Evolutionary conservation across 2,113 vertebrate species (phyloP).

Genomic region (Murina feae): DNA sequence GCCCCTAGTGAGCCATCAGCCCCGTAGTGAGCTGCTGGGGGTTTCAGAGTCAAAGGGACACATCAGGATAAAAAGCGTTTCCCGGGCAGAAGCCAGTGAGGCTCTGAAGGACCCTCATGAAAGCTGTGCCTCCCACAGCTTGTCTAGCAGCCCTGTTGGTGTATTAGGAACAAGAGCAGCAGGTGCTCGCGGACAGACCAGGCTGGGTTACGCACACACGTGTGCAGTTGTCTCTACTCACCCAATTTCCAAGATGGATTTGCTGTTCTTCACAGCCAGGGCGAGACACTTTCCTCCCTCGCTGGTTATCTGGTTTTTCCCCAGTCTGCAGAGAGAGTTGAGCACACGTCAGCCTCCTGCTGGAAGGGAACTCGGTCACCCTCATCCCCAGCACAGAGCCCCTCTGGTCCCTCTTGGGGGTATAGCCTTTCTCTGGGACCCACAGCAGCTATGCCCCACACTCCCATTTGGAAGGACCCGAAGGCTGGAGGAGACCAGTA

Average conservation of each 20-base stretch:
- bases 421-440: not conserved
- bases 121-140: not conserved
- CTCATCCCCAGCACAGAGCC: not conserved
- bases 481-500: not conserved
- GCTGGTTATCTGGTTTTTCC: slow-evolving; percentile 89
- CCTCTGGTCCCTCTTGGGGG: not conserved
- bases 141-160: fast-evolving
- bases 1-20: too few relatives aligned
- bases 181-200: fast-evolving
- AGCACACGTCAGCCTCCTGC: not conserved
- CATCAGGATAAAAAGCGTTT: too few relatives aligned
- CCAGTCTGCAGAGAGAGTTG: slow-evolving; percentile 83
- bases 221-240: slow-evolving; percentile 65
- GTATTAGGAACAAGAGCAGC: not conserved
- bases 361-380: not conserved
- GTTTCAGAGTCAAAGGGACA: too few relatives aligned
- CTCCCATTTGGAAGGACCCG: not conserved
- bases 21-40: too few relatives aligned
- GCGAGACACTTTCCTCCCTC: slow-evolving; percentile 90
- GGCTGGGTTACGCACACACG: fast-evolving
- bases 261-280: slow-evolving; percentile 88
- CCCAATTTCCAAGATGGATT: slow-evolving; percentile 91
- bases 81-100: too few relatives aligned
- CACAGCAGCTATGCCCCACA: not conserved
- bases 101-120: fast-evolving